phyloP scores from a whole-genome alignment of 2,797 vertebrate genomes.

The Bryconaethiops microstoma region DNA sequence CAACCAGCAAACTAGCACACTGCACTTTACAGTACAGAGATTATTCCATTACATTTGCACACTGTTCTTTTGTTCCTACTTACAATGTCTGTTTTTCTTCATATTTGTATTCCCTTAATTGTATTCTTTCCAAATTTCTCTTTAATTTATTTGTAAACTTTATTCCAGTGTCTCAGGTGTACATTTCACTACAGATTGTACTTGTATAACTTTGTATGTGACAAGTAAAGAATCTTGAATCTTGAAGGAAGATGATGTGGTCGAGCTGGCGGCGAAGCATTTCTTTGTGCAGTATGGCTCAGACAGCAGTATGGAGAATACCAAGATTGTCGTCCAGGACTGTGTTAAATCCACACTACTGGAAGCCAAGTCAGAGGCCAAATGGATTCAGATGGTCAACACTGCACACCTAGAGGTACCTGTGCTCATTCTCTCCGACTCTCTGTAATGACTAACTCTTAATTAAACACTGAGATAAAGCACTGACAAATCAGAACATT shows the following conservation, averaged over 20 bases:
- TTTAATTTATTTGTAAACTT: too few relatives aligned
- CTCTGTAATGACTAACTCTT: neutral
- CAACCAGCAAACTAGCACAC: too few relatives aligned
- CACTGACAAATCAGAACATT: neutral
- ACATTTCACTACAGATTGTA: too few relatives aligned
- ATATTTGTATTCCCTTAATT: too few relatives aligned
- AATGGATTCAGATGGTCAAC: constrained; percentile 86
- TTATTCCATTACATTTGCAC: too few relatives aligned
- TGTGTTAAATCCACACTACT: constrained; percentile 83
- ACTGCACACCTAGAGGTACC: constrained; percentile 82
- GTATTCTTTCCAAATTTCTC: too few relatives aligned
- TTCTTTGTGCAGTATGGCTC: constrained; percentile 84
- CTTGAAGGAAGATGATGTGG: constrained; percentile 86
- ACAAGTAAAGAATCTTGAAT: constrained; percentile 8
- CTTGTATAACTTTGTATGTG: too few relatives aligned
- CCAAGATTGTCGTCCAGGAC: constrained; percentile 80
- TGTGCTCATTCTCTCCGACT: neutral
- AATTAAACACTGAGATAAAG: neutral
- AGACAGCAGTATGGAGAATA: constrained; percentile 67
- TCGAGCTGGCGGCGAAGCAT: constrained; percentile 84
- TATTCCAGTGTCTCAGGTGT: too few relatives aligned
- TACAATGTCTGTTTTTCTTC: too few relatives aligned
- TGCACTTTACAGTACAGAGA: too few relatives aligned
- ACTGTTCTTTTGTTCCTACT: too few relatives aligned
- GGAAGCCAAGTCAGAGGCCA: constrained; percentile 83